Base-by-base conservation (phyloP, 2,888 invertebrate species). In the Bembecia ichneumoniformis region DNA sequence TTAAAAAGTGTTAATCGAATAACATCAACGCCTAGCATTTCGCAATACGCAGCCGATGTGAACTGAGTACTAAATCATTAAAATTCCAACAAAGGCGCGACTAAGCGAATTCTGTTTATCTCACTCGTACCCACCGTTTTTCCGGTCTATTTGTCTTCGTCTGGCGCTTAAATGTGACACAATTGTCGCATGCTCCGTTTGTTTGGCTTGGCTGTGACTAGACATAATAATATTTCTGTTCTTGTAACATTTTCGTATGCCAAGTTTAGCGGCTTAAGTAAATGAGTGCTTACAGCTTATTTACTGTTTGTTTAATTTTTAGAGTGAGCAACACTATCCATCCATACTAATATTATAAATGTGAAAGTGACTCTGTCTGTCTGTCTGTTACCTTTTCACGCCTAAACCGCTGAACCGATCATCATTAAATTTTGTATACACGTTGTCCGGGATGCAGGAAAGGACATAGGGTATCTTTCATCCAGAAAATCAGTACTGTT, bases 91-190 rank as follows among this genome's bases (percentile, higher is more conserved):
- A 64, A 58, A 60, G 66, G 56, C 58, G 72, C 63, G 64, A 75
- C 74, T 71, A 74, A 75, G 76, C 74, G 71, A 76, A 72, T 60
- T 58, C 66, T 71, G 70, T 77, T 77, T 77, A 76, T 83, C 83
- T 69, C 80, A 64, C 71, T 84, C 81, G 62, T 66, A 67, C 44
- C 79, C 68, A 68, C 70, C 66, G 77, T 80, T 82, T 83, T 83
- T 82, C 82, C 79, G 79, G 75, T 82, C 80, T 83, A 83, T 84
- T 83, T 83, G 82, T 84, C 83, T 80, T 77, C 82, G 77, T 84
- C 82, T 81, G 72, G 69, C 77, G 70, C 64, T 66, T 82, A 83
- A 28, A 83, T 82, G 82, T 82, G 84, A 82, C 82, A 77, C 72
- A 71, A 80, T 78, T 72, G 75, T 75, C 74, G 77, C 75, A 82